Evolutionary conservation across 2,888 invertebrate genomes (phyloP).

Genomic region (Torymus aiolomorphi): DNA sequence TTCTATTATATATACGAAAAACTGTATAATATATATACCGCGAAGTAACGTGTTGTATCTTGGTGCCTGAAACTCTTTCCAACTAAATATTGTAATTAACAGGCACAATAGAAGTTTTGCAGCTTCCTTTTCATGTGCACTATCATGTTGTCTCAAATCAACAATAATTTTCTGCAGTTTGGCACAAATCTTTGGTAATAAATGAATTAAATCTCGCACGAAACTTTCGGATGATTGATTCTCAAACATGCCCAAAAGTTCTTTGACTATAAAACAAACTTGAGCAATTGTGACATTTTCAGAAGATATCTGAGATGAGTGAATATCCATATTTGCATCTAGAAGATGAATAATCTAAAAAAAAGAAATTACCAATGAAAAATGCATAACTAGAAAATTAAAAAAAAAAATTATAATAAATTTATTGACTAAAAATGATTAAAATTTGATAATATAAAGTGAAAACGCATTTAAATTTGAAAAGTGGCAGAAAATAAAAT

Average conservation of each 20-base stretch:
- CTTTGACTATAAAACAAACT: constrained; percentile 72
- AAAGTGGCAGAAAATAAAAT: too few species aligned
- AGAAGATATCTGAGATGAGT: constrained; percentile 58
- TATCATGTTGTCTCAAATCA: constrained; percentile 59
- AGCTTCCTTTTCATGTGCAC: constrained; percentile 72
- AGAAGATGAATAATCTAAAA: constrained; percentile 68
- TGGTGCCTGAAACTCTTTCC: constrained; percentile 80
- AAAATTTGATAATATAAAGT: too few species aligned
- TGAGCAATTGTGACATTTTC: constrained; percentile 67
- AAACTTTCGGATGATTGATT: constrained; percentile 65
- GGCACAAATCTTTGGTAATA: constrained; percentile 76
- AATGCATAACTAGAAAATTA: too few species aligned
- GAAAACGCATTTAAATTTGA: too few species aligned
- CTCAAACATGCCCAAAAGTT: constrained; percentile 69
- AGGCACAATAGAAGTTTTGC: constrained; percentile 79
- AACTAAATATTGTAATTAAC: constrained; percentile 79
- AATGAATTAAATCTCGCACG: constrained; percentile 69
- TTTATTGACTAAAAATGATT: background rate
- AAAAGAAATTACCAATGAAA: constrained; percentile 38
- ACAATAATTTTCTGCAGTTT: constrained; percentile 74
- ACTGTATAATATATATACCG: constrained; percentile 62
- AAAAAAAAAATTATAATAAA: constrained; percentile 28
- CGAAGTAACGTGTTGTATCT: constrained; percentile 69
- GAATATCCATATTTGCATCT: constrained; percentile 64
- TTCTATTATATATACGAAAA: too few species aligned